phyloP scores from a whole-genome alignment of 2,797 vertebrate genomes.

The Mycteria americana region DNA sequence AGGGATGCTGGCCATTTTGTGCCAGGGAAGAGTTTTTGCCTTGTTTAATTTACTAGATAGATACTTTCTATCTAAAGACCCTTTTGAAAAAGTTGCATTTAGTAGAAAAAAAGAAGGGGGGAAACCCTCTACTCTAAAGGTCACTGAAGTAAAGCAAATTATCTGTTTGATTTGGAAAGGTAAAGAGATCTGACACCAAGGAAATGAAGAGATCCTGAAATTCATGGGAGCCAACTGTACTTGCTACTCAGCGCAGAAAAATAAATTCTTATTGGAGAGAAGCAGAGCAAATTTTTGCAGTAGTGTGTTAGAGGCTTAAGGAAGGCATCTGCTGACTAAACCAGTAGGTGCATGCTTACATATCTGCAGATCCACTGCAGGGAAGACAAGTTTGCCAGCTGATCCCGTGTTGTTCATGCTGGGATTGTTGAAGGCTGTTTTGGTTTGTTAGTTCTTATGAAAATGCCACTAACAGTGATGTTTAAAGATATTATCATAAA shows the following conservation, averaged over 20 bases:
- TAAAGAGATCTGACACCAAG: neutral
- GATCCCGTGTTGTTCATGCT: neutral
- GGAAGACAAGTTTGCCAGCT: neutral
- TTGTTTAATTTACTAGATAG: neutral
- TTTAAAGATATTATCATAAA: neutral
- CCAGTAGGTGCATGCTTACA: neutral
- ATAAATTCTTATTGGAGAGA: neutral
- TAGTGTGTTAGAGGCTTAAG: neutral
- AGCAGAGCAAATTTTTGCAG: neutral
- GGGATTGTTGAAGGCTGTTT: neutral
- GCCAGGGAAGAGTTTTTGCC: neutral
- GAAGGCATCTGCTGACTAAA: neutral
- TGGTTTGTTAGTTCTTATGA: neutral
- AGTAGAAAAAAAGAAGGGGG: neutral
- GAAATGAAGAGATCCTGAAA: neutral
- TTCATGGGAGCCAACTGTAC: neutral
- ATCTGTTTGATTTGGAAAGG: neutral
- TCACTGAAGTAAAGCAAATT: neutral
- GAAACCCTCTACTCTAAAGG: rapidly evolving
- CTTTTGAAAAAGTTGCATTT: neutral
- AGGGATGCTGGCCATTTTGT: neutral
- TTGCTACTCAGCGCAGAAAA: neutral
- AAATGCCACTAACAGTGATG: neutral
- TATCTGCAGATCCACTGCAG: neutral
- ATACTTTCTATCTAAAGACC: neutral